phyloP scores from a whole-genome alignment of 53 echinoderm and acorn worm species.

The Zoroaster sp. region DNA sequence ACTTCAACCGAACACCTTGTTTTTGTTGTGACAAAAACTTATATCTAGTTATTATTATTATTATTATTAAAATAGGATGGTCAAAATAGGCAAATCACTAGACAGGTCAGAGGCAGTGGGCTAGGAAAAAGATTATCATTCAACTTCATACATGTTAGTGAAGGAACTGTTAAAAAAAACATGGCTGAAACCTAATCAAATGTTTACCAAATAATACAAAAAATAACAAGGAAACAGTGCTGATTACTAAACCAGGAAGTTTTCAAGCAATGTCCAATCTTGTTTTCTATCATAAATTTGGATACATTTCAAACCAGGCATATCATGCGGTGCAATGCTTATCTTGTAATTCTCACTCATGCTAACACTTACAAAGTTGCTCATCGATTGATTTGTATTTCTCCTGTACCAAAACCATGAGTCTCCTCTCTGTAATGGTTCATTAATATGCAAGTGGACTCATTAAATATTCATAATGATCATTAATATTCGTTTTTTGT shows the following conservation, averaged over 20 bases:
- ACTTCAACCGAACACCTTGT: too few species aligned
- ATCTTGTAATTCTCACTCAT: constrained; percentile 12
- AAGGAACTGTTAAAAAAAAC: too few species aligned
- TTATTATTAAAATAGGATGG: too few species aligned
- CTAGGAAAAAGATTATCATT: too few species aligned
- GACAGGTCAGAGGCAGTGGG: too few species aligned
- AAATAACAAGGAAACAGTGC: constrained; percentile 19
- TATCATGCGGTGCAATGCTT: not conserved
- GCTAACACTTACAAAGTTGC: constrained; percentile 64
- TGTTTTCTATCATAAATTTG: not conserved
- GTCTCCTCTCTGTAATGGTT: constrained; percentile 60
- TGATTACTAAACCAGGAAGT: not conserved
- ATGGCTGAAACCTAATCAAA: too few species aligned
- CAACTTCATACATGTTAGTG: too few species aligned
- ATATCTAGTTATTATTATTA: too few species aligned
- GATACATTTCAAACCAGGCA: not conserved
- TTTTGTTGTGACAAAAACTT: too few species aligned
- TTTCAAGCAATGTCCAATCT: not conserved
- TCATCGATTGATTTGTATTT: constrained; percentile 82
- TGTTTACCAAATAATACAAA: not conserved
- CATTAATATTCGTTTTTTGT: not conserved
- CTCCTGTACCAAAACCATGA: constrained; percentile 82
- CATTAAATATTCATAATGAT: not conserved
- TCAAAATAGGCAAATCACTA: too few species aligned
- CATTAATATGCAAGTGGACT: not conserved